Conservation (phyloP, 2,113 vertebrate genomes). For the Galbula dea region DNA sequence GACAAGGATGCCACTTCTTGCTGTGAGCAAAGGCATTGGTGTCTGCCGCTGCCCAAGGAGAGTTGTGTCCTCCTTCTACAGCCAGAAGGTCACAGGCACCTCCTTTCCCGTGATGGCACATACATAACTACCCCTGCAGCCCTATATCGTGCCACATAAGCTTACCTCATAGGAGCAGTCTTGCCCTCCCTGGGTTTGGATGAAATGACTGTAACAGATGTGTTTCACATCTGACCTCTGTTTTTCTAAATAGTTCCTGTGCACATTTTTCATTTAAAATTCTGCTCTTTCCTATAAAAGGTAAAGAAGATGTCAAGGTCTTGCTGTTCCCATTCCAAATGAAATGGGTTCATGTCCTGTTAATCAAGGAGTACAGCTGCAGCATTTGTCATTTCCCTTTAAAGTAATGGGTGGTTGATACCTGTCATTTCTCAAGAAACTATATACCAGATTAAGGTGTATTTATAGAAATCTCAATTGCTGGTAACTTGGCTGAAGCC, state of each 20-base stretch:
- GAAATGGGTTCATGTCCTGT: conserved; percentile 52
- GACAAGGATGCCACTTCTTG: fast-evolving
- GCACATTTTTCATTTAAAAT: conserved; percentile 27
- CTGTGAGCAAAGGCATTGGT: not conserved
- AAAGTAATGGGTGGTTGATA: conserved; percentile 61
- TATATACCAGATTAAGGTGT: conserved; percentile 52
- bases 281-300: conserved; percentile 28
- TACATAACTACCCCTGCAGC: not conserved
- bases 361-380: conserved; percentile 45
- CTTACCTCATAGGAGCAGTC: not conserved
- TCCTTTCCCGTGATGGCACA: not conserved
- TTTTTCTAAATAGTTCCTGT: not conserved
- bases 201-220: not conserved
- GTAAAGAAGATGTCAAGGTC: conserved; percentile 66
- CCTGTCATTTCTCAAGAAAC: conserved; percentile 65
- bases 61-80: not conserved
- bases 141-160: fast-evolving
- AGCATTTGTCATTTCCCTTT: conserved; percentile 59
- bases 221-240: not conserved
- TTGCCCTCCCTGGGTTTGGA: not conserved
- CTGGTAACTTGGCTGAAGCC: conserved; percentile 37
- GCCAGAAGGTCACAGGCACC: not conserved
- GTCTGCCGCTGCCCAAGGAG: not conserved
- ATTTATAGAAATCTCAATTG: conserved; percentile 57
- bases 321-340: conserved; percentile 54